A percentile compares a stretch with the other conserved stretches of the same genome.
phyloP scores from a whole-genome alignment of 2,797 vertebrate genomes.

The Pangasius mekongensis region DNA sequence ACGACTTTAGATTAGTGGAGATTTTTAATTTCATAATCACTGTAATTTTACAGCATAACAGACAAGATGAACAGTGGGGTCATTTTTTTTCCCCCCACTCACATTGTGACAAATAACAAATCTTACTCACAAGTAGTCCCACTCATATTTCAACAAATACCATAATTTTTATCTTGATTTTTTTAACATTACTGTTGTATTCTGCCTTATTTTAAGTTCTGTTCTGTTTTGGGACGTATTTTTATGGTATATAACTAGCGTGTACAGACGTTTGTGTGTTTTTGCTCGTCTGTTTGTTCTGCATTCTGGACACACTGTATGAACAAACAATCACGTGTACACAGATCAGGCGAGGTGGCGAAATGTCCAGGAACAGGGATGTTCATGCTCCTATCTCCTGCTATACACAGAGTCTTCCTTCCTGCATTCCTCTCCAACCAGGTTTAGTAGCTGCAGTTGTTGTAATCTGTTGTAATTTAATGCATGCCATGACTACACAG shows the following conservation, averaged over 20 bases:
- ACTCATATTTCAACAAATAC: not conserved
- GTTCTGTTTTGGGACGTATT: not conserved
- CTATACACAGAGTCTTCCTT: slow-evolving; percentile 9
- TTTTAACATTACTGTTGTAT: not conserved
- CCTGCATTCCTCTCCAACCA: slow-evolving; percentile 8
- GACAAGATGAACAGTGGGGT: not conserved
- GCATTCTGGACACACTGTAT: not conserved
- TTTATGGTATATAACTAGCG: not conserved
- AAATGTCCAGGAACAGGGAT: not conserved
- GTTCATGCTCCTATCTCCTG: slow-evolving; percentile 11
- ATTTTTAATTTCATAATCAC: not conserved
- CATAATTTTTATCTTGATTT: not conserved
- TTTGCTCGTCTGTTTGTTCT: not conserved
- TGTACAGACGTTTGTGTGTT: not conserved
- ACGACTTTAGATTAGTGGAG: not conserved
- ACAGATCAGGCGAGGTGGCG: not conserved
- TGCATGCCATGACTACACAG: not conserved
- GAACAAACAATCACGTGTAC: not conserved
- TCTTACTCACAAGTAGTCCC: not conserved
- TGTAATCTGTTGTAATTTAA: not conserved
- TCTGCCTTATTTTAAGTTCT: not conserved
- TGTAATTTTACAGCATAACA: not conserved
- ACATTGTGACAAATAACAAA: not conserved
- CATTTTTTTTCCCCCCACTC: not conserved
- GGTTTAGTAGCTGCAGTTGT: not conserved